Evolutionary conservation across 2,797 vertebrate genomes (phyloP).

Genomic region (Rachycentron canadum): DNA sequence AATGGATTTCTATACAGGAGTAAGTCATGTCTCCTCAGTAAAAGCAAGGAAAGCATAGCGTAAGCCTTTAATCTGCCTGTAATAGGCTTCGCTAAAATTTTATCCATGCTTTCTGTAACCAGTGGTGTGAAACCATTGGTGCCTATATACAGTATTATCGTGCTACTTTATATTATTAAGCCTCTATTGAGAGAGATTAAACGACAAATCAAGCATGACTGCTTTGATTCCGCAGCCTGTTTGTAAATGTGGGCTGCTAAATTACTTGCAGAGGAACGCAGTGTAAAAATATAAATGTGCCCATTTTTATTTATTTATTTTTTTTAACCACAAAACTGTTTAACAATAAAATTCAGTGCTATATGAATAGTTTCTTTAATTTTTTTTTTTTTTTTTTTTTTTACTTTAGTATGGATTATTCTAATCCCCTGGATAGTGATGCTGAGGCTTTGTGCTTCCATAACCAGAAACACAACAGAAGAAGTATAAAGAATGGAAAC

Average conservation of each 20-base stretch:
- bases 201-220: conserved; percentile 34
- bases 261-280: conserved; percentile 23
- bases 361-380: conserved; percentile 3
- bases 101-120: conserved; percentile 49
- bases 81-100: conserved; percentile 55
- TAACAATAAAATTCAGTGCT: conserved; percentile 1
- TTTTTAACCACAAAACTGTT: background rate
- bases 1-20: conserved; percentile 51
- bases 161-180: conserved; percentile 47
- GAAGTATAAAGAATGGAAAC: background rate
- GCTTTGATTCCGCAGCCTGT: conserved; percentile 42
- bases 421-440: background rate
- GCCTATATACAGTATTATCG: conserved; percentile 37
- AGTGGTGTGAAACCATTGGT: conserved; percentile 29
- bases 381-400: too few species aligned
- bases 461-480: background rate
- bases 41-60: conserved; percentile 55
- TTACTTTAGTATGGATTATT: too few species aligned
- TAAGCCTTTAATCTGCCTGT: conserved; percentile 75
- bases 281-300: conserved; percentile 13
- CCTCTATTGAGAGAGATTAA: conserved; percentile 48
- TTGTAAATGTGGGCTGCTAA: conserved; percentile 24
- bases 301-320: too few species aligned
- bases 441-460: background rate
- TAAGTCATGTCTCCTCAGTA: conserved; percentile 47